phyloP scores from a whole-genome alignment of 1,140 invertebrate species.

The Ips nitidus region DNA sequence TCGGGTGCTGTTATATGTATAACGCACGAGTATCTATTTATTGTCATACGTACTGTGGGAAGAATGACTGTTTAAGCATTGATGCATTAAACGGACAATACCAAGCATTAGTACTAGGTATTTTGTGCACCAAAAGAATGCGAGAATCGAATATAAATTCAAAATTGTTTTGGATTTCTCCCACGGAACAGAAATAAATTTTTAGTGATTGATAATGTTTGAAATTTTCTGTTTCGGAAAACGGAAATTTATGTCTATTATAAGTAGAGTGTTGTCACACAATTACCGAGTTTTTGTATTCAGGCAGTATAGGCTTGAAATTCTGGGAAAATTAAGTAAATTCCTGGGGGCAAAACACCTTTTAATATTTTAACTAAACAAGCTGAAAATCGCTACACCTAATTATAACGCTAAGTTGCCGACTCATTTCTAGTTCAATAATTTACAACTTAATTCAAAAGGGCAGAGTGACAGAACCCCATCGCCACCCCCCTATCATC shows the following conservation, averaged over 20 bases:
- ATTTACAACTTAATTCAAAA: slow-evolving; percentile 30
- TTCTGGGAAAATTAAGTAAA: too few relatives aligned
- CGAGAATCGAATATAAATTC: slow-evolving; percentile 23
- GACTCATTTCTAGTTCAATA: slow-evolving; percentile 23
- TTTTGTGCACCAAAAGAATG: neutral
- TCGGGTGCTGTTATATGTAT: too few relatives aligned
- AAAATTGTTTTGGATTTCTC: slow-evolving; percentile 19
- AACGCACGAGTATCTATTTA: too few relatives aligned
- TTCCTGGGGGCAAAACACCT: neutral
- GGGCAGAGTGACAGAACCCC: slow-evolving; percentile 2
- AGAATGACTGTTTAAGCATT: too few relatives aligned
- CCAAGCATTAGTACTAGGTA: too few relatives aligned
- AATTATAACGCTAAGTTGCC: slow-evolving; percentile 8
- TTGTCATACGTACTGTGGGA: too few relatives aligned
- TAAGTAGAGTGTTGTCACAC: slow-evolving; percentile 5
- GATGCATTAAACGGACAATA: too few relatives aligned
- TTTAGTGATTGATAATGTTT: slow-evolving; percentile 19
- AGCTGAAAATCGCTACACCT: neutral
- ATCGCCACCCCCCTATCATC: slow-evolving; percentile 24
- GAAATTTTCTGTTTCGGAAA: neutral
- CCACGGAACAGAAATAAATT: slow-evolving; percentile 19
- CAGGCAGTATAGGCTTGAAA: too few relatives aligned
- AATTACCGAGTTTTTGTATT: too few relatives aligned
- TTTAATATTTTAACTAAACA: neutral
- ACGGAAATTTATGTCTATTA: slow-evolving; percentile 8